Base-by-base conservation (phyloP, 2,113 vertebrate genomes). In the Trochalopteron elliotii region DNA sequence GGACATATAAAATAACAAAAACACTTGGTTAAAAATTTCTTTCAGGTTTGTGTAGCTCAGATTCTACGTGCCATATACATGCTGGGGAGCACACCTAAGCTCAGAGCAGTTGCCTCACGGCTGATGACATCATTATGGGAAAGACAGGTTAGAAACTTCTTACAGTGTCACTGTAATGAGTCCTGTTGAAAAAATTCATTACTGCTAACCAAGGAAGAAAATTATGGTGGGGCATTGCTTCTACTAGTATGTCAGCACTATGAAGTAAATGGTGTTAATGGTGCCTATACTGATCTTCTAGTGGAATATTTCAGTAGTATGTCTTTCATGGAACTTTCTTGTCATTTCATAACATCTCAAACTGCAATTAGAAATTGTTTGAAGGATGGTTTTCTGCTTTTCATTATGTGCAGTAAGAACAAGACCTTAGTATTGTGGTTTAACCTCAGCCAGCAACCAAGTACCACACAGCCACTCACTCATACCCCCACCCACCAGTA, bases 71-170 rank as follows among this genome's bases (percentile, higher is more conserved):
- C 97, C 11, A 98, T 99, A 56, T 98, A 99, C 56, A 97, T 98
- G 92, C 94, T 99, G 70, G 98, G 98, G 69, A 98, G 98, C 49
- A 90, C 97, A 5, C 98, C 98, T 70, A 98, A 98, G 79, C 98
- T 99, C 79, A 98, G 98, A 96, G 97, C 98, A 13, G 87, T 99
- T 95, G 96, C 97, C 31, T 91, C 99, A 95, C 98, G 99, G 21
- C 97, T 99, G 83, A 98, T 99, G 97, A 98, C 99, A 4, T 97
- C 96, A 25, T 97, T 99, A n/a, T 99, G 99, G 99, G 98, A 98
- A 93, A 99, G 98, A 94, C 99, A 99, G 99, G 99, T 99, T 70
- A 83, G 94, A 86, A 52, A 85, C 59, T 81, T 74, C 21, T 59
- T 81, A 14, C 60, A n/a, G 37, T 42, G 17, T 94, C 40, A 27